Percentiles rank a stretch among this genome's conserved stretches.
These are phyloP conservation scores for Myanophis thanlyinensis DNA, from an alignment of 2,113 vertebrate species.

Conservation along the genomic window DNA sequence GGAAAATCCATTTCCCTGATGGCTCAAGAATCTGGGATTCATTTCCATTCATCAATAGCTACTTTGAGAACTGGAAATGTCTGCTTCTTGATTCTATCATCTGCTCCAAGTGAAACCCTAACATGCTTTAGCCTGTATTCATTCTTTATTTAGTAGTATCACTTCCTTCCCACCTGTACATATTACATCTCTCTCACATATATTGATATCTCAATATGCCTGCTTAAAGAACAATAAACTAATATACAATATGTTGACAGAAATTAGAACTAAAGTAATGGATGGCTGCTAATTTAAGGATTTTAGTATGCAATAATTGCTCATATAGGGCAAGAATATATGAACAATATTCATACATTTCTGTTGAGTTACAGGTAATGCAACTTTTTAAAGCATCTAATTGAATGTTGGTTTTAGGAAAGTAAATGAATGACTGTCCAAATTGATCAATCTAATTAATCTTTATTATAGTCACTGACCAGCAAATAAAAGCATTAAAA, in stretches of 20 bases:
- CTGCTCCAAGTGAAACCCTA: background rate
- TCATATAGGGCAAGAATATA: background rate
- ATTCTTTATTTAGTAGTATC: background rate
- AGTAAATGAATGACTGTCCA: background rate
- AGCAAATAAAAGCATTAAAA: background rate
- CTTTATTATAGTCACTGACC: too few species aligned
- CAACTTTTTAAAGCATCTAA: background rate
- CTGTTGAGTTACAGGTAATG: background rate
- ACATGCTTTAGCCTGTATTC: background rate
- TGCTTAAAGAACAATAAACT: background rate
- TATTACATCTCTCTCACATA: background rate
- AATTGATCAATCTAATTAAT: background rate
- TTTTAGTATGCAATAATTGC: background rate
- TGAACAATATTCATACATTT: background rate
- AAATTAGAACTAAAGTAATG: background rate
- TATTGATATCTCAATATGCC: background rate
- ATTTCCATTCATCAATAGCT: background rate
- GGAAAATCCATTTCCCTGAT: background rate
- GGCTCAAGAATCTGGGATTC: background rate
- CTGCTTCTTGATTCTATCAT: background rate
- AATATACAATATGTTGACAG: background rate
- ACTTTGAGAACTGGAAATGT: background rate
- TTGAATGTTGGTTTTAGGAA: background rate
- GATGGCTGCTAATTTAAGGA: background rate
- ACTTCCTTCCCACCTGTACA: background rate